These are phyloP conservation scores for Acomys russatus DNA, from an alignment of 2,797 vertebrate genomes.

Conservation along the genomic window DNA sequence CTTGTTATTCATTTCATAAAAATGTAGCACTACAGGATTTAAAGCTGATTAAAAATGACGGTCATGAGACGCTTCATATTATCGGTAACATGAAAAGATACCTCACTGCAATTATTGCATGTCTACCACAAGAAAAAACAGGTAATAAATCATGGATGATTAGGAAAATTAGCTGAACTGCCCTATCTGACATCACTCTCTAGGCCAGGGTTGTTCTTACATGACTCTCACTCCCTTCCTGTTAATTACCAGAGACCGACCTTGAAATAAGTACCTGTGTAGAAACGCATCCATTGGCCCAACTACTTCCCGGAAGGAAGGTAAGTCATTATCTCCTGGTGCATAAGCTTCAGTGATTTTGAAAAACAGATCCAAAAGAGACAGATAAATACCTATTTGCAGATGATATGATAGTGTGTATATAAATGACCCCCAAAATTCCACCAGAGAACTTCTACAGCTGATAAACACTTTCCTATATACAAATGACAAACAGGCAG, in stretches of 20 bases:
- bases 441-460: too few relatives aligned
- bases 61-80: not conserved
- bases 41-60: not conserved
- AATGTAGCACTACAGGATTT: not conserved
- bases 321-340: not conserved
- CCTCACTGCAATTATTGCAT: fast-evolving
- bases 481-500: too few relatives aligned
- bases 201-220: not conserved
- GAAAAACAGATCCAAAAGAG: not conserved
- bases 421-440: too few relatives aligned
- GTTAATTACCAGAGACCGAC: fast-evolving
- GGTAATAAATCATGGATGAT: fast-evolving
- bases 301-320: not conserved
- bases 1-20: not conserved
- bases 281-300: not conserved
- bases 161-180: not conserved
- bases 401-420: too few relatives aligned
- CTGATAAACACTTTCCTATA: too few relatives aligned
- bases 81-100: not conserved
- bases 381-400: too few relatives aligned
- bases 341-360: not conserved
- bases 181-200: not conserved
- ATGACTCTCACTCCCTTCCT: not conserved
- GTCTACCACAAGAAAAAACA: not conserved
- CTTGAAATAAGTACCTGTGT: not conserved